phyloP scores from a whole-genome alignment of 2,113 vertebrate genomes.

The Mormoops blainvillei region DNA sequence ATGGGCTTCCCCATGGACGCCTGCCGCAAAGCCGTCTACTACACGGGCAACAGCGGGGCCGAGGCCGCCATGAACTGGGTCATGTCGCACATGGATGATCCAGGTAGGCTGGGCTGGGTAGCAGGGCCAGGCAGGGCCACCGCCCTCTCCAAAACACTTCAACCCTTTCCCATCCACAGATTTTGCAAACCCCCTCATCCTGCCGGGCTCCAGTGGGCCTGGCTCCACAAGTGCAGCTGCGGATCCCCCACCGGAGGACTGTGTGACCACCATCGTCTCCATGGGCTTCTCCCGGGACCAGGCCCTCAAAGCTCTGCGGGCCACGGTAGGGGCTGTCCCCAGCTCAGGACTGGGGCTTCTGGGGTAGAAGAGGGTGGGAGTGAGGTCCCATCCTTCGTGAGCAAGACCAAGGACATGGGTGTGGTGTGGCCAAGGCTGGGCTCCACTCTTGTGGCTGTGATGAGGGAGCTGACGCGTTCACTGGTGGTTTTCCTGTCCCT shows the following conservation, averaged over 20 bases:
- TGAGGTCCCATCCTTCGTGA: background rate
- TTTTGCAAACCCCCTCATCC: conserved; percentile 92
- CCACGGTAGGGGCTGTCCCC: conserved; percentile 85
- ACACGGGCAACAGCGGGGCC: conserved; percentile 95
- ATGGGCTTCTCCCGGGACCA: conserved; percentile 99
- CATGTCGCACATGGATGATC: conserved; percentile 98
- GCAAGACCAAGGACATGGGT: background rate
- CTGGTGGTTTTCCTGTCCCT: background rate
- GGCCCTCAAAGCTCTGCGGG: conserved; percentile 93
- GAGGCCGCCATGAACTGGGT: conserved; percentile 99
- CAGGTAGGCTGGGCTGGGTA: conserved; percentile 82
- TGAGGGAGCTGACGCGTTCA: background rate
- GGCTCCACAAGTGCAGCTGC: conserved; percentile 85
- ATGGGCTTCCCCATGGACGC: conserved; percentile 98
- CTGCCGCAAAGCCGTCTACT: conserved; percentile 97
- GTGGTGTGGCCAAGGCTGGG: background rate
- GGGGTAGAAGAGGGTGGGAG: background rate
- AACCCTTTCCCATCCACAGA: conserved; percentile 80
- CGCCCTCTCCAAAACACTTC: background rate
- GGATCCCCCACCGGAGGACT: conserved; percentile 92
- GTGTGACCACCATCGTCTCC: conserved; percentile 95
- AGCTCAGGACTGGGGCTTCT: background rate
- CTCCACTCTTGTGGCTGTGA: background rate
- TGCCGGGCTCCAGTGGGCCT: conserved; percentile 91
- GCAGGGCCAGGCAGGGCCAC: background rate